Percentiles rank a stretch among this genome's conserved stretches.
These are phyloP conservation scores for Iguana delicatissima DNA, from an alignment of 2,797 vertebrate genomes.

Conservation along the genomic window DNA sequence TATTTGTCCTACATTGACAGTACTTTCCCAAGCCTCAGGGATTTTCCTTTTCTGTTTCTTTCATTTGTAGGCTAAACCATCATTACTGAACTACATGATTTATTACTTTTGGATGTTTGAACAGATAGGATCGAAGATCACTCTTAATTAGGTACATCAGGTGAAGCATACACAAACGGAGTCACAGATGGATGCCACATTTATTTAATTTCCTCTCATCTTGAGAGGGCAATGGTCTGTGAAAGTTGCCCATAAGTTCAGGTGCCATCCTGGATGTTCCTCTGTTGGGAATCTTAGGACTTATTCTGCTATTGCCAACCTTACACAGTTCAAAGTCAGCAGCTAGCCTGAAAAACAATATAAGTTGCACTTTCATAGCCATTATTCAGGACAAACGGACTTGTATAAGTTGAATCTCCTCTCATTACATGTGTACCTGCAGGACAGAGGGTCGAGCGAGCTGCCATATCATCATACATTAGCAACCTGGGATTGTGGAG, in stretches of 20 bases:
- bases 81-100: constrained; percentile 17
- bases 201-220: constrained; percentile 36
- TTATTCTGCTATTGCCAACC: constrained; percentile 61
- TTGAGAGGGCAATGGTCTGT: constrained; percentile 43
- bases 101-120: not conserved
- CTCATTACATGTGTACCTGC: not conserved
- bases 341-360: constrained; percentile 67
- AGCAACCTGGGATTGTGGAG: not conserved
- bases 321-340: constrained; percentile 65
- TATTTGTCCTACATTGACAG: not conserved
- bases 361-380: constrained; percentile 66
- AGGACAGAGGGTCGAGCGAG: not conserved
- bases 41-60: not conserved
- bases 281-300: constrained; percentile 47
- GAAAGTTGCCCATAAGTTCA: constrained; percentile 56
- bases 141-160: not conserved
- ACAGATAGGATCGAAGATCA: constrained; percentile 32
- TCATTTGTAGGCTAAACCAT: constrained; percentile 33
- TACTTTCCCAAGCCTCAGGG: constrained; percentile 2
- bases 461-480: constrained; percentile 5
- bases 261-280: constrained; percentile 44
- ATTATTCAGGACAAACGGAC: constrained; percentile 65
- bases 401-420: constrained; percentile 53
- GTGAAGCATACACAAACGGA: constrained; percentile 29
- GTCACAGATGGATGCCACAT: constrained; percentile 33